Evolutionary conservation across 2,888 invertebrate species (phyloP), one percentile per base, ranked within the genome.

Genomic region (Cristatella mucedo): DNA sequence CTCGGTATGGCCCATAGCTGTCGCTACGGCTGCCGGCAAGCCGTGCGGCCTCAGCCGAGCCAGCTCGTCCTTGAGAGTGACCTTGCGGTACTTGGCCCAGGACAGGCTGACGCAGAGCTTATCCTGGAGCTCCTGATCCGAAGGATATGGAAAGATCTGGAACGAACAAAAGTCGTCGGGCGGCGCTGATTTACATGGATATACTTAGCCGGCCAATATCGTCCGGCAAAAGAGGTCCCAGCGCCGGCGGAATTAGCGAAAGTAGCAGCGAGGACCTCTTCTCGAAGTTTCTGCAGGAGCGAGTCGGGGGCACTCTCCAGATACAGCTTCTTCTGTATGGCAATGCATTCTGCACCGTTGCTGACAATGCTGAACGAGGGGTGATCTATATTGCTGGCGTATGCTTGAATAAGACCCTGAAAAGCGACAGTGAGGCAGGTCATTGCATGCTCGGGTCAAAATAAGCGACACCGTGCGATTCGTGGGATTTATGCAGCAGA

Each of bases 251-350:
- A n/a, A n/a, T n/a, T n/a, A n/a, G n/a, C n/a, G n/a, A n/a, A n/a
- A n/a, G n/a, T n/a, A 21, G 19, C 41, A 19, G 20, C 19, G 24
- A 44, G 30, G 40, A 56, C 55, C 42, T 43, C 42, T 30, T 52
- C 53, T 31, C 51, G 43, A n/a, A 55, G 43, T 29, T 45, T 44
- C 18, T 51, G 47, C 13, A 53, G 40, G 11, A 52, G 47, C 30
- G 41, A 43, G 21, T 52, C 47, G 4, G 50, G 46, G 4, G 53
- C 52, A 38, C 53, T 45, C 33, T 58, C 56, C 42, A 50, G 39
- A 46, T 48, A 58, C 33, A 56, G 51, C 38, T 55, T 55, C 42
- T 56, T 58, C 40, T 53, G 49, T 16, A 58, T 50, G 49, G 53
- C 49, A 33, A 58, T 50, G 15, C 55, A 53, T 42, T 58, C 57